Evolutionary conservation across 1,140 invertebrate genomes (phyloP), one percentile per base, ranked within the genome.

Genomic region (Drosophila azteca): DNA sequence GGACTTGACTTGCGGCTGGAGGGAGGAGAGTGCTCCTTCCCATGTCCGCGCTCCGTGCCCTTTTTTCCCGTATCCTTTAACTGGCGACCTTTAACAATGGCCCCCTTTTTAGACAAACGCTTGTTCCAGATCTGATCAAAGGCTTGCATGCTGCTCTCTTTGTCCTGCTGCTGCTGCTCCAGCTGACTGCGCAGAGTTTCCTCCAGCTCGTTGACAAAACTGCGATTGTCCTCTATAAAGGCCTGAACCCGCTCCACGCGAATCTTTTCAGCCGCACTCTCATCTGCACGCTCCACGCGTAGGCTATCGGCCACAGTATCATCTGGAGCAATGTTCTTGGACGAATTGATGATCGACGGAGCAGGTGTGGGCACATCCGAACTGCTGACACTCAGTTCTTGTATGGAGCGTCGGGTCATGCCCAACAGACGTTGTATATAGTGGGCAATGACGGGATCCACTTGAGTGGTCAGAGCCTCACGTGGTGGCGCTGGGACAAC

Each of bases 401-500:
- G 60, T 6, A 92, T 29, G 6, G 69, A 76, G 9, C 58, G 55
- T 5, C 69, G 60, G 0, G 69, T 79, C 91, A 92, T 91, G 13
- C 64, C 60, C n/a, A 92, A 46, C 22, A 92, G 58, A 6, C 90
- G 83, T 9, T 91, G 72, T 2, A 92, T 75, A 62, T 92, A 92
- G 1, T 91, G 74, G 1, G 73, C 73, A 43, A 91, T 57, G 13
- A 81, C 11, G 1, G 90, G 90, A 85, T 91, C 71, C 13, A 91
- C 24, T 0, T 58, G n/a, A 6, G 11, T 26, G 2, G 49, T 1
- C 0, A 22, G 0, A 2, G 35, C 1, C 1, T 26, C 22, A 1
- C 49, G 13, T 13, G 62, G 15, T 1, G 51, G 6, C 9, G 55
- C 31, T 20, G 17, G 2, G 9, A 53, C 24, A 49, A 43, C 55